Base-by-base conservation (phyloP, 1,140 invertebrate genomes). In the Aphelinus atriplicis region DNA sequence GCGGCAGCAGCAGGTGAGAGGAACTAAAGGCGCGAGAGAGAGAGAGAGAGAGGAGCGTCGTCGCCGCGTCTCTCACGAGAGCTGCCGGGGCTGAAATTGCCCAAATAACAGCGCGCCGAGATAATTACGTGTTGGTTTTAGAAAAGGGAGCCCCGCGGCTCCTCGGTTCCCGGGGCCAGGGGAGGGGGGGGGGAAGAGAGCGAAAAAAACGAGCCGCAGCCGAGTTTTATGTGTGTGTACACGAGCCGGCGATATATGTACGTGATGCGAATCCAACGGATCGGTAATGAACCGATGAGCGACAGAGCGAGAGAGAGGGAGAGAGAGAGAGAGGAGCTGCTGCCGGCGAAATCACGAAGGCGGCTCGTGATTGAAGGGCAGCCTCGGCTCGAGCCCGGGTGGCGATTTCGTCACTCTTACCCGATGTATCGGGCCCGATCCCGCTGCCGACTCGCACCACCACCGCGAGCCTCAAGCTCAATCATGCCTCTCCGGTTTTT, bases 111-210 rank as follows among this genome's bases (percentile, higher is more conserved):
- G 83, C 76, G 80, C 78, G 83, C 80, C 26, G 26, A 58, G 85
- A 87, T 88, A 87, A 88, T 87, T 87, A 87, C 84, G 84, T 88
- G 85, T 88, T 87, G 85, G 86, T 88, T 88, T 88, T 88, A 87
- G 86, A 88, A 87, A 87, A 84, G 80, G 80, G 80, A 26, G 26
- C 26, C 81, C 80, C 61, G 80, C 75, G 83, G 84, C 79, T 86
- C 26, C 26, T 26, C 85, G 84, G 86, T 86, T 85, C 82, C 80
- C 72, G 65, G 47, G 42, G 62, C 58, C 75, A 79, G 2, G 55
- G 26, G 56, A n/a, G 56, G 5, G 56, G 1, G 56, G 43, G 57
- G 43, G 57, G 43, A 42, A 58, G 58, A 60, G 42, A 60, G 61
- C n/a, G 43, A 63, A 10, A 48, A 45, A 63, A 46, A 63, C 43